Conservation (phyloP, 2,888 invertebrate species). For the Tholera decimalis region DNA sequence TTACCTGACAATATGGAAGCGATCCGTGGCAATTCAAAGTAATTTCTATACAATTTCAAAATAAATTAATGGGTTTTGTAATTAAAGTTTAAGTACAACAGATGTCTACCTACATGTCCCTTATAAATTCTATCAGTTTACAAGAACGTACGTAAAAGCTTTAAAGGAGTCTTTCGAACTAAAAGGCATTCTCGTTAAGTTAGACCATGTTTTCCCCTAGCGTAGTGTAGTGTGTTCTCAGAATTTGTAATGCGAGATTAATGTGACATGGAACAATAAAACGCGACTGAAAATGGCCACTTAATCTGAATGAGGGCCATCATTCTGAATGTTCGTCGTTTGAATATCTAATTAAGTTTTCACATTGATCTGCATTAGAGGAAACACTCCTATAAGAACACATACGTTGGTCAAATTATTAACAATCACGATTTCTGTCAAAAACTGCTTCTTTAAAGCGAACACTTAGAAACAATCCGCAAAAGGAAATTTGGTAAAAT, state of each 20-base stretch:
- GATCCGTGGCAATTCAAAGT: background rate
- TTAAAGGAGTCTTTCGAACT: conserved; percentile 13
- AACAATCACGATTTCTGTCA: too few relatives aligned
- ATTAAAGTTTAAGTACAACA: background rate
- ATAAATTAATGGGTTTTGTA: background rate
- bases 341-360: conserved; percentile 50
- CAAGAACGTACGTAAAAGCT: conserved; percentile 3
- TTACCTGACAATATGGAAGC: background rate
- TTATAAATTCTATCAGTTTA: conserved; percentile 11
- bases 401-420: too few relatives aligned
- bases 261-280: conserved; percentile 62
- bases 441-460: background rate
- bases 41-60: background rate
- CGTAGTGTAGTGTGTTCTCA: conserved; percentile 50
- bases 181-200: conserved; percentile 9
- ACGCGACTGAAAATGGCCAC: conserved; percentile 58
- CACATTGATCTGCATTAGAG: conserved; percentile 45
- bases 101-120: background rate
- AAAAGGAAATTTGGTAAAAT: background rate
- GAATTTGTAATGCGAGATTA: conserved; percentile 58
- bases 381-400: background rate
- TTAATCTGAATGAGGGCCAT: conserved; percentile 63
- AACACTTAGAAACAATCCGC: background rate
- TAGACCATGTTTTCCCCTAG: conserved; percentile 23
- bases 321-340: conserved; percentile 55